A percentile compares a stretch with the other conserved stretches of the same genome.
Conservation (phyloP, 2,113 vertebrate genomes). For the Arothron firmamentum region DNA sequence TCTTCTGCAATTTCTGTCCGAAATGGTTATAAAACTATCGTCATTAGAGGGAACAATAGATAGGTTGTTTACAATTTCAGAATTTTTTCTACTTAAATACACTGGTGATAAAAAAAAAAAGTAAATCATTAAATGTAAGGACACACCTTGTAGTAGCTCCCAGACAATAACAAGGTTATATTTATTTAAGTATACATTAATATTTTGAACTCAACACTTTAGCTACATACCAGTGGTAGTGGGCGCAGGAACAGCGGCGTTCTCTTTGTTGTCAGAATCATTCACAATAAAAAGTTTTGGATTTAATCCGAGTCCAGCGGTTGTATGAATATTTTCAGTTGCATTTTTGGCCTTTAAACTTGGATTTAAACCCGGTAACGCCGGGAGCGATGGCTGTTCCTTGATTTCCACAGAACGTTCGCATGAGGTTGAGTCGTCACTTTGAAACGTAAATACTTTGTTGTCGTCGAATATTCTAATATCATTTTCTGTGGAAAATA, state of each 20-base stretch:
- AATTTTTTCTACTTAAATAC: too few relatives aligned
- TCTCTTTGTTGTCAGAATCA: slow-evolving; percentile 37
- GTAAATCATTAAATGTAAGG: too few relatives aligned
- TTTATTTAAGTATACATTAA: too few relatives aligned
- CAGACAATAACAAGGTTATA: too few relatives aligned
- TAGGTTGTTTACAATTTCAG: neutral
- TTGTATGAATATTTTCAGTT: neutral
- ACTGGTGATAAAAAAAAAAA: too few relatives aligned
- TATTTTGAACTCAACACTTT: too few relatives aligned
- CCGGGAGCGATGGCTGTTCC: neutral
- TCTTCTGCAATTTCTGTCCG: slow-evolving; percentile 30
- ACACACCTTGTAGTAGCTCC: too few relatives aligned
- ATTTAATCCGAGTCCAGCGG: neutral
- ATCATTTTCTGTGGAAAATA: slow-evolving; percentile 13
- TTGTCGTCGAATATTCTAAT: neutral
- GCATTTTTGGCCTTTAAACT: neutral
- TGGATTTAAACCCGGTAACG: neutral
- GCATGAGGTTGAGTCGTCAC: slow-evolving; percentile 11
- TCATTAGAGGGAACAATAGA: slow-evolving; percentile 8
- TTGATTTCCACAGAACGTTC: slow-evolving; percentile 6
- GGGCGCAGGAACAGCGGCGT: slow-evolving; percentile 1
- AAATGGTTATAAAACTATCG: slow-evolving; percentile 8
- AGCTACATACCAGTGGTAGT: slow-evolving; percentile 19
- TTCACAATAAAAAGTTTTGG: neutral
- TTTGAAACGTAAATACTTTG: slow-evolving; percentile 12